Evolutionary conservation across 2,113 vertebrate genomes (phyloP), one percentile per base, ranked within the genome.

Genomic region (Hippolais icterina): DNA sequence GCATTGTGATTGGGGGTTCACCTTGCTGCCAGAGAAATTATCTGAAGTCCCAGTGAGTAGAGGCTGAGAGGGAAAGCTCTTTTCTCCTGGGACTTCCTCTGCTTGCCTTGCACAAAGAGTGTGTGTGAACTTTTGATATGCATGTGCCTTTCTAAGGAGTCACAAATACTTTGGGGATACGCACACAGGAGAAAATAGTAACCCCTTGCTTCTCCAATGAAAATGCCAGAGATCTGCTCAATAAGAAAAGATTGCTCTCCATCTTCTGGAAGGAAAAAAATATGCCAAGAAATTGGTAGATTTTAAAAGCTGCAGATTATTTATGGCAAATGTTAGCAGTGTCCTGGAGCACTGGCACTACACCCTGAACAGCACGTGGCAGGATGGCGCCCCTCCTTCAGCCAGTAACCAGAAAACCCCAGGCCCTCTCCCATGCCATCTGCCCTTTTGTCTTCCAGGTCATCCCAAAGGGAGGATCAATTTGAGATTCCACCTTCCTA

Each of bases 391-490:
- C 70, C 33, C 4, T 6, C 13, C 68, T 76, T 56, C 47, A 69
- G 64, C 20, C 77, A 81, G 66, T 65, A 74, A 50, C 53, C 82
- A 87, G 53, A 77, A 92, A 71, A 39, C 5, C 46, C 44, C 72
- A 76, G 71, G 71, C 41, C 47, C 46, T 65, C 83, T 95, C 53
- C 77, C 49, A 41, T 84, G 77, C 37, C 69, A 44, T 95, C 91
- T 95, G 53, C 46, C 89, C 87, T 87, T 93, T 93, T 85, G 87
- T 93, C 83, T 96, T 95, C 63, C 63, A 94, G 86, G 82, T 83
- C 56, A 92, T 82, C 81, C 80, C 80, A 56, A 49, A 72, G 35
- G 65, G 70, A 49, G 50, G 44, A 90, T 89, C 19, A 0, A 2
- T 52, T 47, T 4, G 20, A 83, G 90, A 92, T 94, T 96, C 69